Conservation (phyloP, 2,113 vertebrate species). For the Candoia aspera region DNA sequence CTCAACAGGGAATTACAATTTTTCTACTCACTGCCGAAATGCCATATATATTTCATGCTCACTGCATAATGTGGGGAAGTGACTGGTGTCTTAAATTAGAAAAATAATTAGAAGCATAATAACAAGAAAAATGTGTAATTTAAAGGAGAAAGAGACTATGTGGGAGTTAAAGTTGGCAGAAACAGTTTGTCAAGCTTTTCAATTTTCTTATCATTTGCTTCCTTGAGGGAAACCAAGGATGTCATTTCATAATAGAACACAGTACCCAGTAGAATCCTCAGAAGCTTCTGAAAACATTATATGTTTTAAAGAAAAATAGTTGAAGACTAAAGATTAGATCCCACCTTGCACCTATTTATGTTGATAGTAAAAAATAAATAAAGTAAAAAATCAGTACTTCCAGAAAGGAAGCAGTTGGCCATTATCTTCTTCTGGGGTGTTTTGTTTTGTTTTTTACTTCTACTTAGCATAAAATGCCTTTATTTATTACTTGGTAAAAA, state of each 20-base stretch:
- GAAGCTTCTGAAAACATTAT: conserved; percentile 12
- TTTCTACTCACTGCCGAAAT: conserved; percentile 33
- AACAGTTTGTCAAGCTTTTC: conserved; percentile 35
- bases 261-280: not conserved
- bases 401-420: not conserved
- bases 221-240: conserved; percentile 29
- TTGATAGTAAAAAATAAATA: not conserved
- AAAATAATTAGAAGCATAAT: conserved; percentile 64
- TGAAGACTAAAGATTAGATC: not conserved
- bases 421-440: not conserved
- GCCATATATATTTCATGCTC: conserved; percentile 38
- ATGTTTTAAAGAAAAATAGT: not conserved
- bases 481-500: not conserved
- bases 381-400: not conserved
- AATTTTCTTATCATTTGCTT: conserved; percentile 8
- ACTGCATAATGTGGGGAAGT: not conserved
- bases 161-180: conserved; percentile 18
- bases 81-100: conserved; percentile 49
- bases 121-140: conserved; percentile 40
- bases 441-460: not conserved
- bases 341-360: not conserved
- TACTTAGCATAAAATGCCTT: not conserved
- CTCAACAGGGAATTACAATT: conserved; percentile 33
- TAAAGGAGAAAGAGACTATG: conserved; percentile 24
- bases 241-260: conserved; percentile 28